These are phyloP conservation scores for Tauraco erythrolophus DNA, from an alignment of 2,113 vertebrate genomes.

Conservation along the genomic window DNA sequence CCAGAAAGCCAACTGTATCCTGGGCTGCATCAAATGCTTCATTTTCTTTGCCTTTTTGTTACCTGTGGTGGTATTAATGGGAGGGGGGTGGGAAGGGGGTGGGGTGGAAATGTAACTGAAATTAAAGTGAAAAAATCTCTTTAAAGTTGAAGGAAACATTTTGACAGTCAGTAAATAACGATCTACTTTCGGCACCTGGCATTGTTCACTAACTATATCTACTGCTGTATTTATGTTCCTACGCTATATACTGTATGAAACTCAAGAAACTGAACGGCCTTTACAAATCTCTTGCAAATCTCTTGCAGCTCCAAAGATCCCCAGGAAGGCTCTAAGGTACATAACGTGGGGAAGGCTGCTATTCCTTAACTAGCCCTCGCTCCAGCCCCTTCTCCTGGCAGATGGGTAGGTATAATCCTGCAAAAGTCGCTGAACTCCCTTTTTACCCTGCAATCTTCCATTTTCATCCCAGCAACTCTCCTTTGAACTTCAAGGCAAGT, in stretches of 20 bases:
- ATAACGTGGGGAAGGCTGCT: background rate
- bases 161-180: background rate
- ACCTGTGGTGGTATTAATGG: background rate
- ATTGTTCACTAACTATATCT: background rate
- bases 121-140: background rate
- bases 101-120: background rate
- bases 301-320: background rate
- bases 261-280: background rate
- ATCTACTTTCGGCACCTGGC: background rate
- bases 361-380: background rate
- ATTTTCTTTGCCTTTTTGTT: background rate
- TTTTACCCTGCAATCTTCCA: background rate
- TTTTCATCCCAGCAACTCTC: background rate
- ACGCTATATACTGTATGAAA: background rate
- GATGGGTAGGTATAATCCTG: background rate
- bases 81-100: too few relatives aligned
- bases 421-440: background rate
- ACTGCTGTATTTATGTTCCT: background rate
- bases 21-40: background rate
- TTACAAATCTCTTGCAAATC: background rate
- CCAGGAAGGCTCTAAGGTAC: background rate
- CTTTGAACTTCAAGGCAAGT: conserved; percentile 12
- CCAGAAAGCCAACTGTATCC: too few relatives aligned
- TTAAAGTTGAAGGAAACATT: background rate
- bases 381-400: background rate